A percentile compares a stretch with the other conserved stretches of the same genome.
Evolutionary conservation across 2,888 invertebrate genomes (phyloP).

Genomic region (Tetranychus truncatus): DNA sequence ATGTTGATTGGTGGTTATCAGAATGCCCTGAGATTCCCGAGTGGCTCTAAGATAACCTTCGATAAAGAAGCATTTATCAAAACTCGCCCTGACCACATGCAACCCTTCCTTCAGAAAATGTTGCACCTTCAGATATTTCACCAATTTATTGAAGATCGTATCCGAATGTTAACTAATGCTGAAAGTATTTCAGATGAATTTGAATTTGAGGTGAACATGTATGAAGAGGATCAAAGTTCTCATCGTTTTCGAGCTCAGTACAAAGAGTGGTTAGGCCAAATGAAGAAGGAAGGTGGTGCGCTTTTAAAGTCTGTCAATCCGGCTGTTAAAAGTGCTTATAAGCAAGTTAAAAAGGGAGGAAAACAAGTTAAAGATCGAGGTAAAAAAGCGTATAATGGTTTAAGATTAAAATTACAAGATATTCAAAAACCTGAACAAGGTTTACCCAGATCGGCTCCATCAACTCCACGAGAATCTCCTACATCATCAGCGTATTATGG

Average conservation of each 20-base stretch:
- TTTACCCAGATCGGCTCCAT: slow-evolving; percentile 25
- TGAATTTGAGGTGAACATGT: slow-evolving; percentile 63
- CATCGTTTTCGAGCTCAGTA: slow-evolving; percentile 45
- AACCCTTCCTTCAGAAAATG: slow-evolving; percentile 73
- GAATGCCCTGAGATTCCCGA: slow-evolving; percentile 52
- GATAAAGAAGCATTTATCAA: slow-evolving; percentile 69
- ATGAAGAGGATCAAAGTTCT: slow-evolving; percentile 44
- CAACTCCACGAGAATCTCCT: slow-evolving; percentile 23
- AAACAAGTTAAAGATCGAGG: slow-evolving; percentile 30
- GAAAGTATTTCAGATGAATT: slow-evolving; percentile 84
- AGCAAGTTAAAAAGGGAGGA: slow-evolving; percentile 67
- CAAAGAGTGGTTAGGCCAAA: slow-evolving; percentile 58
- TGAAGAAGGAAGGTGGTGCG: slow-evolving; percentile 55
- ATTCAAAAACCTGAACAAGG: not conserved
- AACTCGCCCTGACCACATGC: slow-evolving; percentile 61
- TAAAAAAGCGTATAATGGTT: slow-evolving; percentile 52
- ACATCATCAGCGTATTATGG: slow-evolving; percentile 20
- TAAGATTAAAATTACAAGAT: slow-evolving; percentile 43
- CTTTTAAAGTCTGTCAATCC: slow-evolving; percentile 76
- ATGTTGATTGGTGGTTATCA: slow-evolving; percentile 83
- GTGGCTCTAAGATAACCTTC: slow-evolving; percentile 47
- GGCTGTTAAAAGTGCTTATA: slow-evolving; percentile 76
- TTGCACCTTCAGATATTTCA: slow-evolving; percentile 82
- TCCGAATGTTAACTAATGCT: slow-evolving; percentile 79
- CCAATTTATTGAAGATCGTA: slow-evolving; percentile 81